A percentile compares a stretch with the other conserved stretches of the same genome.
phyloP scores from a whole-genome alignment of 2,113 vertebrate genomes.

The Colossoma macropomum region DNA sequence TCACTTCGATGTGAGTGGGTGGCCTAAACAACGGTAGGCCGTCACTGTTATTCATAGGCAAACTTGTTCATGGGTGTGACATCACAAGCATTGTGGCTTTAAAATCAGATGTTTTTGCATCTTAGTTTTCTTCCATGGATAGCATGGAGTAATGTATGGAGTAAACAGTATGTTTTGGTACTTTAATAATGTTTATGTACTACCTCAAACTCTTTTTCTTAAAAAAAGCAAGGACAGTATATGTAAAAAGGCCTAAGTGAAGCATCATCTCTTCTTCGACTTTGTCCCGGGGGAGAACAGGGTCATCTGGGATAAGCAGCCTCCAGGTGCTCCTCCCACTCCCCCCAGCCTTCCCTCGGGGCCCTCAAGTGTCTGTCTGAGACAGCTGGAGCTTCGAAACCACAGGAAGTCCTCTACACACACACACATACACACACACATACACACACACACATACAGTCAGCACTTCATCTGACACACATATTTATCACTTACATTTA shows the following conservation, averaged over 20 bases:
- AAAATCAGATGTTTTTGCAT: too few species aligned
- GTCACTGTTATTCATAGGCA: too few species aligned
- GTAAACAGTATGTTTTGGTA: too few species aligned
- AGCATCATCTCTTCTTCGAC: background rate
- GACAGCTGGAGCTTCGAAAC: slow-evolving; percentile 71
- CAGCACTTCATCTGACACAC: background rate
- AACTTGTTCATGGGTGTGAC: too few species aligned
- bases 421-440: background rate
- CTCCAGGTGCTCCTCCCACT: slow-evolving; percentile 16
- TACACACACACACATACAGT: background rate
- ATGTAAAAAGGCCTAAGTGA: background rate
- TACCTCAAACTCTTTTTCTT: too few species aligned
- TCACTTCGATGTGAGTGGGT: too few species aligned
- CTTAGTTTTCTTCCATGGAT: too few species aligned
- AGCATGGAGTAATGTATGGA: too few species aligned
- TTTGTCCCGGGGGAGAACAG: background rate
- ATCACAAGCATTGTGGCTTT: too few species aligned
- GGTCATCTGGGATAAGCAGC: background rate
- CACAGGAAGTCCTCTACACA: slow-evolving; percentile 59
- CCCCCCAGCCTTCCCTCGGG: slow-evolving; percentile 54
- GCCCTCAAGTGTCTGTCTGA: slow-evolving; percentile 48
- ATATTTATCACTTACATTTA: slow-evolving; percentile 5
- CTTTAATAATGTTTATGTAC: too few species aligned
- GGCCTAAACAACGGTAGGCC: too few species aligned
- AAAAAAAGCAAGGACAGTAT: background rate